Percentiles rank a stretch among this genome's conserved stretches.
Conservation (phyloP, 2,888 invertebrate genomes). For the Plagodis dolabraria region DNA sequence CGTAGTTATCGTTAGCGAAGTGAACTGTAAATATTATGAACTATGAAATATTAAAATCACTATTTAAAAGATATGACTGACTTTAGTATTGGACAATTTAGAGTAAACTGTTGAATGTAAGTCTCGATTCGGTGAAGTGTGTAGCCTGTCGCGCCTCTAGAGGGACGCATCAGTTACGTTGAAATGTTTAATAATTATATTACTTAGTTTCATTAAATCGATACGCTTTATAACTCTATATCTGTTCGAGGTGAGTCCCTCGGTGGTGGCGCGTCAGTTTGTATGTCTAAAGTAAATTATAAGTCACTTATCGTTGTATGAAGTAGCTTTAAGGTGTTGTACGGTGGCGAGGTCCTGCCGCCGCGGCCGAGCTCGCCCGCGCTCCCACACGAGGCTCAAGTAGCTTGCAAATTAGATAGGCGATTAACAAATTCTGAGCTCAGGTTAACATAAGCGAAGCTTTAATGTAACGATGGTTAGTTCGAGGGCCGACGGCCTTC, state of each 20-base stretch:
- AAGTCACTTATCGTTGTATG: conserved; percentile 64
- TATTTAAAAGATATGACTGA: conserved; percentile 78
- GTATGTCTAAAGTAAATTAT: conserved; percentile 66
- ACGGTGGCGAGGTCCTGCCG: conserved; percentile 70
- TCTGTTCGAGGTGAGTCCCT: conserved; percentile 52
- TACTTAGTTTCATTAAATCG: conserved; percentile 68
- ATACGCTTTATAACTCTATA: conserved; percentile 79
- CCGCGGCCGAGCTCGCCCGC: conserved; percentile 52
- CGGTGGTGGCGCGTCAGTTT: conserved; percentile 60
- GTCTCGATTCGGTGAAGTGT: conserved; percentile 56
- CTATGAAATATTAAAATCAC: conserved; percentile 57
- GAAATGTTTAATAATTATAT: conserved; percentile 61
- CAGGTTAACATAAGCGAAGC: conserved; percentile 73
- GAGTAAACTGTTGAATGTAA: conserved; percentile 69
- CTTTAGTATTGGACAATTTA: conserved; percentile 63
- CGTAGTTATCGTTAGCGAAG: conserved; percentile 66
- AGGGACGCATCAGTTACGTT: conserved; percentile 55
- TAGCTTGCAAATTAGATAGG: conserved; percentile 81
- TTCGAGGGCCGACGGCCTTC: conserved; percentile 51
- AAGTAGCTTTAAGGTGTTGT: conserved; percentile 61
- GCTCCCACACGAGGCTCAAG: conserved; percentile 57
- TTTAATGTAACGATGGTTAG: conserved; percentile 73
- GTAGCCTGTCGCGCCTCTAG: conserved; percentile 57
- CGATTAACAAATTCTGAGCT: conserved; percentile 81
- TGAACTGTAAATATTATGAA: conserved; percentile 68